Evolutionary conservation across 2,113 vertebrate species (phyloP), one percentile per base, ranked within the genome.

Genomic region (Spheniscus mendiculus): DNA sequence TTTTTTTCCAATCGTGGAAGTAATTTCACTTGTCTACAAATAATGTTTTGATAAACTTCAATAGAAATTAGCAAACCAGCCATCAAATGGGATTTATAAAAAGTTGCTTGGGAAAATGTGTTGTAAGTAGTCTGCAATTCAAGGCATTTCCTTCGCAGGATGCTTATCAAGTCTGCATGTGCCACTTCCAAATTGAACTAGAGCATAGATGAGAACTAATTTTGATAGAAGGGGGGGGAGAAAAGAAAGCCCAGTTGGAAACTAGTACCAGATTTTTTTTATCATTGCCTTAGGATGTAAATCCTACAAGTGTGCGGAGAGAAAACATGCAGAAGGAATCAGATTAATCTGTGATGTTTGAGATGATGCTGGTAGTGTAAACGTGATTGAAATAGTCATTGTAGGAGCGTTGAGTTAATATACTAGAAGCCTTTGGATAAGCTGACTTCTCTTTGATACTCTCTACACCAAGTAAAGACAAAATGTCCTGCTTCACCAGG

Each of bases 91-190:
- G 82, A 74, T 94, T 95, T 97, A 84, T 84, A 94, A 93, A 96
- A 97, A 91, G 92, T 94, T 93, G 93, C 94, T 97, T 97, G 96
- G 97, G 95, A 97, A 97, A 80, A 76, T 93, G 78, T 97, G 81
- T 94, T 94, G 89, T 96, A 97, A 98, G 97, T 93, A 91, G 98
- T 97, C 97, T 97, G 89, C 79, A 93, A 97, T 97, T 91, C 94
- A 77, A 98, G 92, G 98, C 97, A 98, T 98, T 98, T 98, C 98
- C 96, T 98, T 97, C 73, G 16, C 80, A 91, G 90, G 92, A 90
- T 98, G 98, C 98, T 98, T 97, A 97, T 98, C 94, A 91, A 97
- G 95, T 69, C 96, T 77, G 89, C 74, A 61, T 88, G 66, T 80
- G 93, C 95, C 79, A 29, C 87, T 98, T 98, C 91, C 95, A 97